Base-by-base conservation (phyloP, 2,888 invertebrate species). In the Stegophylla sp. region DNA sequence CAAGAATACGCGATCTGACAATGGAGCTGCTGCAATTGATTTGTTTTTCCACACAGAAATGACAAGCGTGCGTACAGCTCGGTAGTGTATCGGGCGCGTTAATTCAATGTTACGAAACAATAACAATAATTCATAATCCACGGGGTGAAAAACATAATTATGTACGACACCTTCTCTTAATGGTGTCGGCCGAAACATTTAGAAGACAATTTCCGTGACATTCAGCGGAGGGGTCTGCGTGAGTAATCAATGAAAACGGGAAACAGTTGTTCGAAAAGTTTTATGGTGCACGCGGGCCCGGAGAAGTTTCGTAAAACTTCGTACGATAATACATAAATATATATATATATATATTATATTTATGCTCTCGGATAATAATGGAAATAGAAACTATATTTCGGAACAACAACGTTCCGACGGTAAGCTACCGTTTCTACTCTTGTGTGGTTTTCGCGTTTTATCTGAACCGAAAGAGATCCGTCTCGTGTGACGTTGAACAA, bases 161-260 rank as follows among this genome's bases (percentile, higher is more conserved):
- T 61, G 61, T 61, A 61, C n/a, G 28, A 28, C 73, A 61, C 56
- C 72, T 41, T 45, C 73, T 73, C 59, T 34, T 13, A 0, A 23
- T 9, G 17, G 59, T 43, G 20, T 23, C 23, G 17, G 59, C 43
- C 28, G 72, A 26, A 59, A 59, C 72, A 43, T 73, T 73, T 73
- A 61, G 48, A 61, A 28, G 73, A 61, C 61, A 61, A 45, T 61
- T 73, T 73, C 73, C 73, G 73, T 45, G 73, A 48, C 73, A 23
- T 73, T 73, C 48, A 20, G 48, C 63, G 63, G 48, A 48, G 15
- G 17, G 17, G 48, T 61, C 34, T 74, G 74, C 63, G 63, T 63
- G n/a, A 51, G 51, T 69, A 74, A 74, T 63, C 74, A 74, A 74
- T 74, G 63, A 48, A 74, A 63, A 74, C 63, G 48, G 74, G 61